A percentile compares a stretch with the other conserved stretches of the same genome.
Evolutionary conservation across 2,888 invertebrate species (phyloP).

Genomic region (Tinea pellionella): DNA sequence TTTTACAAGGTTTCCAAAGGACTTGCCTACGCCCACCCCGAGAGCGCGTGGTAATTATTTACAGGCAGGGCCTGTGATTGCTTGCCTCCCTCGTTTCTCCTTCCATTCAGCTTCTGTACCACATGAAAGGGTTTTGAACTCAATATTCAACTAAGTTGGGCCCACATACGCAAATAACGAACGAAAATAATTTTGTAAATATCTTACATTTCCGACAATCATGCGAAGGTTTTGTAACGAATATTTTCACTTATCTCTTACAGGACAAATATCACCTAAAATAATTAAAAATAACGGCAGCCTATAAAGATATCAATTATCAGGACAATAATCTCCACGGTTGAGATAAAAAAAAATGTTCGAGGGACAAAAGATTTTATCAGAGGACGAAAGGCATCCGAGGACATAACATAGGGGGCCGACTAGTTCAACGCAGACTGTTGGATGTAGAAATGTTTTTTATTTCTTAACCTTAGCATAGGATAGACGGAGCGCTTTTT

Average conservation of each 20-base stretch:
- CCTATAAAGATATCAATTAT: too few species aligned
- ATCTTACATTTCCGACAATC: too few species aligned
- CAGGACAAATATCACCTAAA: too few species aligned
- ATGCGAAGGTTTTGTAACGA: too few species aligned
- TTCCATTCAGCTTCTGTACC: constrained; percentile 11
- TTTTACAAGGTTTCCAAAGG: constrained; percentile 4
- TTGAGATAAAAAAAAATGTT: too few species aligned
- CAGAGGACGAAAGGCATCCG: neutral
- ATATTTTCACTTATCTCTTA: too few species aligned
- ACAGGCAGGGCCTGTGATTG: constrained; percentile 49
- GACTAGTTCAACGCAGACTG: neutral
- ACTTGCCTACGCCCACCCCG: constrained; percentile 23
- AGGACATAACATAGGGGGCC: neutral
- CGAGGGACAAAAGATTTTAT: neutral
- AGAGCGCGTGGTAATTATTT: constrained; percentile 50
- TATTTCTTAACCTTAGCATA: neutral
- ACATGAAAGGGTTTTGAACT: neutral
- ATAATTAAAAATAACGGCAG: too few species aligned
- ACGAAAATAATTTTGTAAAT: too few species aligned
- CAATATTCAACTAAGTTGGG: neutral
- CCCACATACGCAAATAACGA: neutral
- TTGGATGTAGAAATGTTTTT: neutral
- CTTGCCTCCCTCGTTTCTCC: constrained; percentile 24
- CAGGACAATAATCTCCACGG: too few species aligned
- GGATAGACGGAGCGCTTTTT: neutral